Conservation (phyloP, 2,888 invertebrate genomes). For the Petrolisthes manimaculis region DNA sequence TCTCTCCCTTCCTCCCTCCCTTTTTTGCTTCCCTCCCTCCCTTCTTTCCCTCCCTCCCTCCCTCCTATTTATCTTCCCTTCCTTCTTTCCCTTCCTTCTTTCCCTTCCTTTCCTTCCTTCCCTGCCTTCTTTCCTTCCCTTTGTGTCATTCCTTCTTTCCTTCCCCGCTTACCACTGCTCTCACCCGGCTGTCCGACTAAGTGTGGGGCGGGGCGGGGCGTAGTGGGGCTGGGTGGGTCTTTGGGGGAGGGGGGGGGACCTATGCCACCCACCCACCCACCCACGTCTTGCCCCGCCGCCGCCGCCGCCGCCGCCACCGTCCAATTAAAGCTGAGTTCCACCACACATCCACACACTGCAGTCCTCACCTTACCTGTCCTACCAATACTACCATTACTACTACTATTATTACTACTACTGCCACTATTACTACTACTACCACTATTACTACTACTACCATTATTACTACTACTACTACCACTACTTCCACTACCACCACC, state of each 20-base stretch:
- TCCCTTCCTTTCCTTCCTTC: not conserved
- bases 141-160: not conserved
- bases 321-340: constrained; percentile 49
- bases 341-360: constrained; percentile 10
- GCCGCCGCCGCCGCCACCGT: constrained; percentile 14
- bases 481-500: not conserved
- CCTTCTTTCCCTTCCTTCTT: constrained; percentile 7
- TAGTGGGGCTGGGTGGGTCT: not conserved
- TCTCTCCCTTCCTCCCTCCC: not conserved
- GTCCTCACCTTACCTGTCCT: not conserved
- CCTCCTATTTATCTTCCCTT: not conserved
- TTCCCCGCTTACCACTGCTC: not conserved
- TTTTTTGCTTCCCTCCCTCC: not conserved
- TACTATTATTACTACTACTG: too few relatives aligned
- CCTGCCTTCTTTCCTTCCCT: constrained; percentile 2
- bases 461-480: too few relatives aligned
- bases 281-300: constrained; percentile 38
- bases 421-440: not conserved
- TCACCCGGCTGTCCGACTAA: not conserved
- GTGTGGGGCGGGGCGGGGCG: not conserved
- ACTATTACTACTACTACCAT: not conserved
- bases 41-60: constrained; percentile 1
- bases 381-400: not conserved
- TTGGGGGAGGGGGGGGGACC: too few relatives aligned
- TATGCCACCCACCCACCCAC: not conserved